Conservation (phyloP, 2,888 invertebrate species). For the Polymixis lichenea region DNA sequence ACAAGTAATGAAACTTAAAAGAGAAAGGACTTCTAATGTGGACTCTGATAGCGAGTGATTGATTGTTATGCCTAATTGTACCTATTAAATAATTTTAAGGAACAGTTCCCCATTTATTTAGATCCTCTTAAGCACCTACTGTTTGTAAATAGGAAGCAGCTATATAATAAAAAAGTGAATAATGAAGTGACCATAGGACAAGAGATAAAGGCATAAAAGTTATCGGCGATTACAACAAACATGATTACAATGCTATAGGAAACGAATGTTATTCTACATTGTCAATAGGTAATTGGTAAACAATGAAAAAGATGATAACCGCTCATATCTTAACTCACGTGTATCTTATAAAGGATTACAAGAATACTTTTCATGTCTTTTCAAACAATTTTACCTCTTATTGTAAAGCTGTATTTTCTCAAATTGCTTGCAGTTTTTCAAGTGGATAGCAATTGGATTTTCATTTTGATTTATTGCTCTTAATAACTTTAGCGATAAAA, state of each 20-base stretch:
- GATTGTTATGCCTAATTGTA: constrained; percentile 23
- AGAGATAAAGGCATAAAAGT: not conserved
- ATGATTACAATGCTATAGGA: not conserved
- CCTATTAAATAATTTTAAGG: constrained; percentile 53
- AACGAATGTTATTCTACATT: not conserved
- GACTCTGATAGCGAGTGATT: constrained; percentile 63
- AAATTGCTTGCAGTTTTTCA: constrained; percentile 5
- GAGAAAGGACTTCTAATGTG: constrained; percentile 50
- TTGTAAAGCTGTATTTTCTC: not conserved
- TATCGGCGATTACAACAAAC: not conserved
- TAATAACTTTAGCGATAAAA: constrained; percentile 45
- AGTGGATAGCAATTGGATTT: constrained; percentile 9
- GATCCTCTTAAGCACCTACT: not conserved
- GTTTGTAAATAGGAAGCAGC: not conserved
- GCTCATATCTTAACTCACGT: constrained; percentile 27
- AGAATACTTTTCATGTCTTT: constrained; percentile 2
- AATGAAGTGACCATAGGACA: not conserved
- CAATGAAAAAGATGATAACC: constrained; percentile 7
- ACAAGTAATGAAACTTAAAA: constrained; percentile 55
- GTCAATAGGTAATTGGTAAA: constrained; percentile 28
- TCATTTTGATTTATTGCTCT: constrained; percentile 17
- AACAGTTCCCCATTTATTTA: not conserved
- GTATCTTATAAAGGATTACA: constrained; percentile 19
- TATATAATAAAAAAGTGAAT: not conserved
- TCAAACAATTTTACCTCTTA: constrained; percentile 21